Evolutionary conservation across 2,797 vertebrate species (phyloP), one percentile per base, ranked within the genome.

Genomic region (Masticophis lateralis): DNA sequence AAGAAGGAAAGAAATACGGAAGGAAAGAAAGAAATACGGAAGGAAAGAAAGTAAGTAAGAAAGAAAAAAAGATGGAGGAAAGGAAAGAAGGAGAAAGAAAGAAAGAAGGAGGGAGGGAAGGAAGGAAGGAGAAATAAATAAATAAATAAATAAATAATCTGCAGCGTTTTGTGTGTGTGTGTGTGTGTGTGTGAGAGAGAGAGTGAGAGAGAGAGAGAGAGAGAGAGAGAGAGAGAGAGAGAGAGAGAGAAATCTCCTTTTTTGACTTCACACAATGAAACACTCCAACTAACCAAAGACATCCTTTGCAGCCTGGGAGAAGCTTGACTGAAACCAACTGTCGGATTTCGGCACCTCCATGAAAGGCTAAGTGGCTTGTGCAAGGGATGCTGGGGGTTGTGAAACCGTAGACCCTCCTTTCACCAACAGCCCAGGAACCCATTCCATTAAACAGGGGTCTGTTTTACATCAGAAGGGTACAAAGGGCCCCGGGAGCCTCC

Each of bases 391-490:
- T 74, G 2, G 60, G 91, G 94, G 90, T 96, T 97, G 95, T 90
- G 93, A 96, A 97, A 96, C 95, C 93, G 90, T 7, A 92, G 86
- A 59, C 94, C 74, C 91, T 94, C 95, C 95, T 97, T 97, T 95
- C 96, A 95, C 95, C 7, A 96, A 95, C 86, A 93, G 94, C 92
- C 43, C 93, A 96, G 92, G 89, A 93, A 96, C 56, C 93, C 94
- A 94, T 91, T 95, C 92, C 74, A 94, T 96, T 96, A 96, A 95
- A 96, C 37, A 74, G 74, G 55, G 57, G 86, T 95, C 94, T 97
- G 91, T 96, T 96, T 96, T 92, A 90, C 93, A 94, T 97, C 94
- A 95, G 94, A 96, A 96, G 88, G 74, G 93, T 94, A 93, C 95
- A 96, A 92, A 95, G 91, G 32, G 94, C 60, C 25, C 93, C 89